These are phyloP conservation scores for Punctoribates punctum DNA, from an alignment of 2,888 invertebrate genomes.

Conservation along the genomic window DNA sequence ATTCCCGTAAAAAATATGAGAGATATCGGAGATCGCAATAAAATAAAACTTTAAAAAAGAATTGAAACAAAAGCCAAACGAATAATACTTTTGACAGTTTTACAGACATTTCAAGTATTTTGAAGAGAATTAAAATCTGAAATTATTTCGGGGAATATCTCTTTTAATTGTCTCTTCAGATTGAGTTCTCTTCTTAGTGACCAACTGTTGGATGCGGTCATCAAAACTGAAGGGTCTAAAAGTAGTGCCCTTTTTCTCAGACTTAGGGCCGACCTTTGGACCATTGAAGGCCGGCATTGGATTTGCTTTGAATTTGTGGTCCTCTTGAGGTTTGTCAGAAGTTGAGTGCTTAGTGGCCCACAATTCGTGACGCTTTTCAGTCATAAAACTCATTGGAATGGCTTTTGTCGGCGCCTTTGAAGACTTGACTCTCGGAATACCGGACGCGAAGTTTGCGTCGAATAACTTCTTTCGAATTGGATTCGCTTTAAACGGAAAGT, in stretches of 20 bases:
- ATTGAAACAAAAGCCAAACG: no score
- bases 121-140: neutral
- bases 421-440: conserved; percentile 20
- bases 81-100: no score
- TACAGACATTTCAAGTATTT: neutral
- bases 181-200: neutral
- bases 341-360: neutral
- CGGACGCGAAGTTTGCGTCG: neutral
- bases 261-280: no score
- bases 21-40: no score
- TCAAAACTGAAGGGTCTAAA: conserved; percentile 27
- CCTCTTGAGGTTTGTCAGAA: neutral
- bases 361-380: neutral
- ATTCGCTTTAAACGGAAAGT: conserved; percentile 25
- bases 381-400: neutral
- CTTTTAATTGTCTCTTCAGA: neutral
- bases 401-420: conserved; percentile 19
- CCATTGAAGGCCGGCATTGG: conserved; percentile 1
- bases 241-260: neutral
- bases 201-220: neutral
- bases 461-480: conserved; percentile 28
- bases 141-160: neutral
- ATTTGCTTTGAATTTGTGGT: neutral
- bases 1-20: no score
- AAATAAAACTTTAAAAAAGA: no score